phyloP scores from a whole-genome alignment of 2,888 invertebrate species.

The Heliconius erato region DNA sequence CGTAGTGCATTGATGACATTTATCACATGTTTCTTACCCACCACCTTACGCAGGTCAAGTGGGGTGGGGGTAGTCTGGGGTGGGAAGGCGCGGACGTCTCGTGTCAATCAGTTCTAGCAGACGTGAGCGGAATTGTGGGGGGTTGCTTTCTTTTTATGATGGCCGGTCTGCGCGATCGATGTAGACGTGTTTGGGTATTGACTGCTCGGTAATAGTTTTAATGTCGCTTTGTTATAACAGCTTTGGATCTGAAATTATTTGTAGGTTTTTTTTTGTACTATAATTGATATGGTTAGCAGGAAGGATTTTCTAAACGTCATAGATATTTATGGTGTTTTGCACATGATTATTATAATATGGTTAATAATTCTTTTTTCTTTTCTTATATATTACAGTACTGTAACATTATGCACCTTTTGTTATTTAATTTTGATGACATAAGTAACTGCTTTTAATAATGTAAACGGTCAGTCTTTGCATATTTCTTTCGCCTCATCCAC shows the following conservation, averaged over 20 bases:
- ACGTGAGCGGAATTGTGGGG: slow-evolving; percentile 81
- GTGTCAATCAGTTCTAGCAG: slow-evolving; percentile 83
- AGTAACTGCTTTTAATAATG: not conserved
- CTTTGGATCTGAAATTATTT: not conserved
- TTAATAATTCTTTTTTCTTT: not conserved
- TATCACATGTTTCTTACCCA: slow-evolving; percentile 76
- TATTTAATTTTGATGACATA: not conserved
- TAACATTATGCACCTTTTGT: not conserved
- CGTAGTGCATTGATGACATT: slow-evolving; percentile 84
- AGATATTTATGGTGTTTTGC: no score
- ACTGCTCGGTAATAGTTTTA: slow-evolving; percentile 17
- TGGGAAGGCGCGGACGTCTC: slow-evolving; percentile 80
- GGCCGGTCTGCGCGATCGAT: slow-evolving; percentile 55
- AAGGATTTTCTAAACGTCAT: no score
- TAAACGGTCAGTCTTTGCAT: no score
- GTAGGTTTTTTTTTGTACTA: not conserved
- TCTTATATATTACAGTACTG: not conserved
- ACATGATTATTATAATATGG: not conserved
- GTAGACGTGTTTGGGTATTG: slow-evolving; percentile 23
- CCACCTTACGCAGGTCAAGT: slow-evolving; percentile 75
- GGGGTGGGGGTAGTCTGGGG: slow-evolving; percentile 51
- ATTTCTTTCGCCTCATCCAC: no score
- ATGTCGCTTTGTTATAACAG: slow-evolving; percentile 3
- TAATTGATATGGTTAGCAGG: not conserved
- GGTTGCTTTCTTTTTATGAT: slow-evolving; percentile 73